Evolutionary conservation across 2,797 vertebrate species (phyloP).

Genomic region (Triplophysa bombifrons): DNA sequence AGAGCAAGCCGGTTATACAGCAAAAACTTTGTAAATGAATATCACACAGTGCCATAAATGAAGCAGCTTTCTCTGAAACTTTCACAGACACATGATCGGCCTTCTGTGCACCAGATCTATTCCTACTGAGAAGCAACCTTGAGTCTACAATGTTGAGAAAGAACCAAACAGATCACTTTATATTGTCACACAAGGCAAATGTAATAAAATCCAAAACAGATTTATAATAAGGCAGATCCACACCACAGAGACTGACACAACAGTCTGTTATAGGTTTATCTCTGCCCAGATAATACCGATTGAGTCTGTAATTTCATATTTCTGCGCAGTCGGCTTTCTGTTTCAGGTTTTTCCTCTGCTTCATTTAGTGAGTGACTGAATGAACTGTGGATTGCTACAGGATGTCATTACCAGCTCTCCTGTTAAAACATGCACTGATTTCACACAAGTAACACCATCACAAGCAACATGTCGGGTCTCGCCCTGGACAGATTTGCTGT

Average conservation of each 20-base stretch:
- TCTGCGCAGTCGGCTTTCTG: constrained; percentile 57
- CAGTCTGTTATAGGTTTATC: constrained; percentile 72
- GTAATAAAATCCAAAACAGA: constrained; percentile 78
- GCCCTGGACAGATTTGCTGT: neutral
- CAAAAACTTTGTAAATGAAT: constrained; percentile 54
- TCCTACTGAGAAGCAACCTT: constrained; percentile 39
- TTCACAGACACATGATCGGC: constrained; percentile 67
- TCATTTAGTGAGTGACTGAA: constrained; percentile 54
- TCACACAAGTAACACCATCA: constrained; percentile 67
- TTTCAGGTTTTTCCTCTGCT: constrained; percentile 15
- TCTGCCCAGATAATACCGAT: constrained; percentile 76
- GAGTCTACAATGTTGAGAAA: constrained; percentile 3
- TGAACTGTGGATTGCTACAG: constrained; percentile 59
- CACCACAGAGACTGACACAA: constrained; percentile 71
- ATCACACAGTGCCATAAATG: constrained; percentile 66
- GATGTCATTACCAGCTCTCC: constrained; percentile 61
- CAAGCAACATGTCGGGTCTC: constrained; percentile 53
- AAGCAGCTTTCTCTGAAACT: constrained; percentile 67
- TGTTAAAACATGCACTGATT: constrained; percentile 68
- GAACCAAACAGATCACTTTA: constrained; percentile 61
- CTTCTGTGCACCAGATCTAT: constrained; percentile 62
- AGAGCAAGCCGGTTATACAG: neutral
- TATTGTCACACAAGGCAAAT: constrained; percentile 59
- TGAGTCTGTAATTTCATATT: constrained; percentile 77
- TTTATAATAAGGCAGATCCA: constrained; percentile 78